phyloP scores from a whole-genome alignment of 2,888 invertebrate species.

The Celastrina argiolus region DNA sequence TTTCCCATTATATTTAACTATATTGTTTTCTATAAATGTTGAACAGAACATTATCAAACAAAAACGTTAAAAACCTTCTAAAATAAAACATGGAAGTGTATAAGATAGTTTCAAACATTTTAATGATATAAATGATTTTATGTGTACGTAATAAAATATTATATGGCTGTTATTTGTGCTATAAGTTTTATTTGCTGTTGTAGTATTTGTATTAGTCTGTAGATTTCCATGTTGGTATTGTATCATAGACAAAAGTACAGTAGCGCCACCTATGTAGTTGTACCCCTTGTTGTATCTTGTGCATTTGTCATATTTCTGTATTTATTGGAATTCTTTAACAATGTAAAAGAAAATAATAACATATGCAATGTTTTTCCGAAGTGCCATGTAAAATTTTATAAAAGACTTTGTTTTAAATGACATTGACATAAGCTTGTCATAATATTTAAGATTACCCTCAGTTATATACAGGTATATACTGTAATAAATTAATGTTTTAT shows the following conservation, averaged over 20 bases:
- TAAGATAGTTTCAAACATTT: no score
- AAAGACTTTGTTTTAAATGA: neutral
- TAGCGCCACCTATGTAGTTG: neutral
- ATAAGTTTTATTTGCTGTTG: neutral
- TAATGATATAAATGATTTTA: no score
- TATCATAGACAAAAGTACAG: neutral
- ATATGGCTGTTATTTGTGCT: no score
- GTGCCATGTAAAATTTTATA: neutral
- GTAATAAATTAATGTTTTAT: neutral
- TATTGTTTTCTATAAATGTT: no score
- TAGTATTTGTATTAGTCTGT: neutral
- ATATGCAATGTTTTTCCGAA: neutral
- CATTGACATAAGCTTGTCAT: neutral
- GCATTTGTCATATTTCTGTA: constrained; percentile 1
- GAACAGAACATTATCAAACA: no score
- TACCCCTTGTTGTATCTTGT: neutral
- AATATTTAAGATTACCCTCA: neutral
- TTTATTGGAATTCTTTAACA: neutral
- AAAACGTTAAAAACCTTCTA: no score
- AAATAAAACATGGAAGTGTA: no score
- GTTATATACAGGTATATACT: neutral
- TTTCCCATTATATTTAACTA: no score
- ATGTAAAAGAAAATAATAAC: neutral
- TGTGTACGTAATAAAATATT: no score
- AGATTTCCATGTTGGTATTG: neutral